Evolutionary conservation across 2,888 invertebrate genomes (phyloP), one percentile per base, ranked within the genome.

Genomic region (Epicampocera succincta): DNA sequence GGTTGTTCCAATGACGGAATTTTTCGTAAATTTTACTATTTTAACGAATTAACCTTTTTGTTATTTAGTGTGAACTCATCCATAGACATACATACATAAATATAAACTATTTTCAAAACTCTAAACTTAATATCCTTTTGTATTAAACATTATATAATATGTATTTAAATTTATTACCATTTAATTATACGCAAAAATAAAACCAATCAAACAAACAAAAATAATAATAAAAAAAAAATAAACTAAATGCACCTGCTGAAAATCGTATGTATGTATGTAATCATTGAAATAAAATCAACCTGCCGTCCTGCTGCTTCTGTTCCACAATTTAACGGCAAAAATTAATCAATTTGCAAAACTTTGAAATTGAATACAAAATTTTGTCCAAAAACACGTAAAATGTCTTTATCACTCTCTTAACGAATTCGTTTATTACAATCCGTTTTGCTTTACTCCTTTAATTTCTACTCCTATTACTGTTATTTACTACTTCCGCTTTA

Each of bases 91-190:
- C 29, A 29, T 6, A 29, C 3, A 29, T 6, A 29, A 29, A 29
- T 29, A 29, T 4, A 29, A 29, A 29, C 9, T 33, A 8, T 33
- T 33, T 3, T 9, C 8, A 33, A 8, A 33, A 9, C 33, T 33
- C 1, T 33, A 33, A 33, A 9, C 8, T 6, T 6, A 33, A 9
- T 33, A 33, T 33, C 3, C 8, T 15, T 60, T 52, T 42, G 65
- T 52, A 44, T 19, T 72, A 61, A 66, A 72, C 60, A 42, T 58
- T 56, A 48, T 74, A 71, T 58, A 71, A 69, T 63, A 74, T 74
- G 60, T 52, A 74, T 69, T 74, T 69, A 69, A 69, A 80, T 75
- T 71, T 65, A 74, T 74, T 74, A 71, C 71, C 46, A 71, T 75
- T 71, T 74, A 80, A 75, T 63, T 44, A 80, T 58, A 63, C 11